These are phyloP conservation scores for Rhinogobio ventralis DNA, from an alignment of 2,797 vertebrate species.

Conservation along the genomic window DNA sequence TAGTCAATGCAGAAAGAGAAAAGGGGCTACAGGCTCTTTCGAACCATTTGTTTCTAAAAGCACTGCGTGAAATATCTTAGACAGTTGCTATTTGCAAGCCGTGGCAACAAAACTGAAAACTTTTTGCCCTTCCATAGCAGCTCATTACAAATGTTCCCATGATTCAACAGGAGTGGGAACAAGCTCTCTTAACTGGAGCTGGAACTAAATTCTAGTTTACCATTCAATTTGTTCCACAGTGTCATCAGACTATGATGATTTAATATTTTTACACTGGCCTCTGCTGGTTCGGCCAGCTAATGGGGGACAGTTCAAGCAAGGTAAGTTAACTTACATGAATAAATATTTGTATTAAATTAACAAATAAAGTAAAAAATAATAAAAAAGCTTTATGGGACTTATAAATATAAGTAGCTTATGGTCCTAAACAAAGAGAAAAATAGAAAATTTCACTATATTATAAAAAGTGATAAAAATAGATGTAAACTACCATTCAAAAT, in stretches of 20 bases:
- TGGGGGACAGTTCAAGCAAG: neutral
- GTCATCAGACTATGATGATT: conserved; percentile 50
- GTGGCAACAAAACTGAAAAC: conserved; percentile 30
- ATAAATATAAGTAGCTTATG: neutral
- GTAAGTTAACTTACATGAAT: neutral
- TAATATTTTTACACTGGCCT: conserved; percentile 52
- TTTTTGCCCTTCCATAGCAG: conserved; percentile 31
- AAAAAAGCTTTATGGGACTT: neutral
- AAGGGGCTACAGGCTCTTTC: conserved; percentile 18
- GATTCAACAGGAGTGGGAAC: conserved; percentile 44
- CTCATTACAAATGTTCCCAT: conserved; percentile 54
- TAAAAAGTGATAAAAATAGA: neutral
- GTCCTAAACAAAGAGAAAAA: too few relatives aligned
- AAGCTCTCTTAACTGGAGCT: conserved; percentile 45
- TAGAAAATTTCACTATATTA: too few relatives aligned
- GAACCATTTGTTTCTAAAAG: conserved; percentile 22
- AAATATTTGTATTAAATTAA: neutral
- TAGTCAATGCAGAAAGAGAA: conserved; percentile 1
- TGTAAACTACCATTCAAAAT: neutral
- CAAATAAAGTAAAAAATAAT: neutral
- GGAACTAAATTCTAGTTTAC: conserved; percentile 57
- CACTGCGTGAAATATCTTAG: conserved; percentile 18
- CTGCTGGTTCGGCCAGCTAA: neutral
- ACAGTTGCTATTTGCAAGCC: conserved; percentile 14
- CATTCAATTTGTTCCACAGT: conserved; percentile 57